These are phyloP conservation scores for Drosophila algonquin DNA, from an alignment of 2,888 invertebrate genomes.

Conservation along the genomic window DNA sequence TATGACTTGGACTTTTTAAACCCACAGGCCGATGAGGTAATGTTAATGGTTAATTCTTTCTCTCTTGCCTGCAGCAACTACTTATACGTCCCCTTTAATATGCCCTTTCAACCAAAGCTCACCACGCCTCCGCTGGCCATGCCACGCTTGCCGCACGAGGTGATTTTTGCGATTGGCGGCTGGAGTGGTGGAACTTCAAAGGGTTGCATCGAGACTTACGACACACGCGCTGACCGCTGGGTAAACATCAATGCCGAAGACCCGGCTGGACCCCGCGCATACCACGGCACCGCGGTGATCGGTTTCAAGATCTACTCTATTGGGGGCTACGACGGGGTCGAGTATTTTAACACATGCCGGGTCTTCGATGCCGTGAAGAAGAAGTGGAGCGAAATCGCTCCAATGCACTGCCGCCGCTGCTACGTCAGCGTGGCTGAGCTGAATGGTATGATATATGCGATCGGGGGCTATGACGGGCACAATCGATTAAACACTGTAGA, in stretches of 20 bases:
- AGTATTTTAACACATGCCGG: constrained; percentile 92
- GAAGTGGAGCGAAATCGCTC: constrained; percentile 93
- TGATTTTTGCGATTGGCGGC: constrained; percentile 93
- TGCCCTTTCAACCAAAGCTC: constrained; percentile 72
- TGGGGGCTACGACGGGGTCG: constrained; percentile 94
- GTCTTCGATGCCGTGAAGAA: constrained; percentile 94
- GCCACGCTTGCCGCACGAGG: constrained; percentile 94
- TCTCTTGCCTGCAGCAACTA: constrained; percentile 23
- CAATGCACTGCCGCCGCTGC: constrained; percentile 95
- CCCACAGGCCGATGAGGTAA: constrained; percentile 90
- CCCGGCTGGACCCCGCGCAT: constrained; percentile 93
- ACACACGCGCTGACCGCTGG: constrained; percentile 95
- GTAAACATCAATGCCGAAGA: constrained; percentile 89
- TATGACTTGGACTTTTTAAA: constrained; percentile 96
- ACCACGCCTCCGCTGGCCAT: constrained; percentile 93
- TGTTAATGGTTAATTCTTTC: constrained; percentile 10
- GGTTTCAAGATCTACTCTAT: constrained; percentile 93
- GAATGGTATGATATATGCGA: constrained; percentile 91
- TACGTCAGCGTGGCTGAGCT: constrained; percentile 93
- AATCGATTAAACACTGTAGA: constrained; percentile 94
- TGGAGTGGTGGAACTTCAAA: constrained; percentile 87
- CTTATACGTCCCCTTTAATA: constrained; percentile 55
- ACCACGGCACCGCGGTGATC: constrained; percentile 96
- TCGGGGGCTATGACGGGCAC: constrained; percentile 95
- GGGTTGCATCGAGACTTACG: constrained; percentile 93